Evolutionary conservation across 1,140 invertebrate species (phyloP), one percentile per base, ranked within the genome.

Genomic region (Drosophila ironensis): DNA sequence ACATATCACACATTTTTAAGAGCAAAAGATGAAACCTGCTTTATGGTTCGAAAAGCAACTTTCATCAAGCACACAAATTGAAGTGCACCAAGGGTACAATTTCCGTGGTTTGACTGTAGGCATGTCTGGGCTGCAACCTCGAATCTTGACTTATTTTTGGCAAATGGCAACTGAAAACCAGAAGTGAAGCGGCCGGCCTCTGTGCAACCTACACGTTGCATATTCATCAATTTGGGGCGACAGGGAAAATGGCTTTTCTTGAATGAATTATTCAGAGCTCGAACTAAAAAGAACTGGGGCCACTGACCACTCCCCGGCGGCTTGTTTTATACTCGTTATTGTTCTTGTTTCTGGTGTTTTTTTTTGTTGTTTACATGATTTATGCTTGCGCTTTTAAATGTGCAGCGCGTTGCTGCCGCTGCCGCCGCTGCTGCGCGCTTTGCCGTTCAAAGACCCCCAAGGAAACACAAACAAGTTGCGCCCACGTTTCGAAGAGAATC

Each of bases 261-360:
- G 70, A 84, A 86, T 86, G 74, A 84, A 84, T 84, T 86, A 84
- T 82, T 84, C 74, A 71, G 54, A 35, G 70, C 27, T 37, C 37
- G 35, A 60, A 64, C 45, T 57, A 59, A 54, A 52, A 57, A 64
- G 9, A 37, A 51, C 35, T 44, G 66, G 51, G 76, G 77, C 72
- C 77, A 74, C 42, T 80, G 80, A 78, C 66, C 78, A 63, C 78
- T 84, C 78, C 72, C 78, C 60, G 61, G 8, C 20, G 53, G 66
- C 40, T 60, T 47, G 19, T 48, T 47, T 46, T 12, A 20, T 44
- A 24, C 20, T 41, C 33, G 22, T 69, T 71, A 50, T 68, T 63
- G 24, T 50, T 63, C 66, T 50, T 50, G 54, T 71, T 70, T 70
- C 46, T 70, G 28, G 42, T 44, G 64, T 41, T 60, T 70, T 45